Evolutionary conservation across 1,140 invertebrate species (phyloP), one percentile per base, ranked within the genome.

Genomic region (Drosophila sturtevanti): DNA sequence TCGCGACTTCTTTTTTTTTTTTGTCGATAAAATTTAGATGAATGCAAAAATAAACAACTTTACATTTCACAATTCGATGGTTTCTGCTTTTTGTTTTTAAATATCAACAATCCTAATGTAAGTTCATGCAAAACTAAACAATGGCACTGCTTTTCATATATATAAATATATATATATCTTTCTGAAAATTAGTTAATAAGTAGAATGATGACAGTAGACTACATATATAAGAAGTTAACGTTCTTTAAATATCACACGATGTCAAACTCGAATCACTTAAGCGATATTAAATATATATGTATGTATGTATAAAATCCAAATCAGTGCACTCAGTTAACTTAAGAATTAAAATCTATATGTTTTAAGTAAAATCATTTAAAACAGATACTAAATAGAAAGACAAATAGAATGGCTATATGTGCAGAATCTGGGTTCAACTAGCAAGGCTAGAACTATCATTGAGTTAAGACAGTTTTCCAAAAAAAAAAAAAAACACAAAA

Each of bases 401-500:
- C 3, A 4, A 44, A 21, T n/a, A 2, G 9, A 48, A 48, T 2
- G 14, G 10, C 41, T 44, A 14, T 14, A 14, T 41, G 18, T 44
- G 6, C 14, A 44, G 11, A 10, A 48, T 21, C 41, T 48, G 16
- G 41, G 16, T 48, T 21, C 21, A 48, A 9, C 41, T 48, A 48
- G 41, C 41, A 21, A 21, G 41, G 41, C 41, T 48, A 48, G 41
- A 21, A 48, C 41, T 48, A 48, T 48, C 16, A 48, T 48, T 48
- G 14, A 48, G 41, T 18, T 48, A 48, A 16, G 16, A 7, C 41
- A 18, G 22, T 24, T 24, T 24, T 24, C 4, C 22, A 24, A 3
- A 24, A 24, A 24, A 24, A 4, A 24, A 24, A 4, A 24, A 24
- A 38, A n/a, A n/a, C n/a, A n/a, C n/a, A n/a, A 38, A 21, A 48